These are phyloP conservation scores for Platyscapa corneri DNA, from an alignment of 1,140 invertebrate species.

Conservation along the genomic window DNA sequence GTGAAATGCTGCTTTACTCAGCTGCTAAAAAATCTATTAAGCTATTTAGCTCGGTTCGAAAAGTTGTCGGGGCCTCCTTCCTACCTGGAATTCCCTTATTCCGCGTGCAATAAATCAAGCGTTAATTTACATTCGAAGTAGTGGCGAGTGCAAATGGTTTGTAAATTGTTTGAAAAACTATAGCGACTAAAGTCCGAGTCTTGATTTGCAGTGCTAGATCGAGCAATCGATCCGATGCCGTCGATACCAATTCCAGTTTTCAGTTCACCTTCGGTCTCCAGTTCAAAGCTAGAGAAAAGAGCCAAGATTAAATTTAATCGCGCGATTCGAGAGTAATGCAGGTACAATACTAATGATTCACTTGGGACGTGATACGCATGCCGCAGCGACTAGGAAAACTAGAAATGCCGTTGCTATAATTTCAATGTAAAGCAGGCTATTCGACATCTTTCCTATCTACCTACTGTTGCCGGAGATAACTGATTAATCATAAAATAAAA, in stretches of 20 bases:
- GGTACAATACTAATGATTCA: neutral
- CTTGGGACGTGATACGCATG: neutral
- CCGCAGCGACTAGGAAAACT: too few species aligned
- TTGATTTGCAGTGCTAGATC: too few species aligned
- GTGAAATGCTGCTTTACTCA: neutral
- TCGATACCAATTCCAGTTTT: neutral
- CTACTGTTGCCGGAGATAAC: neutral
- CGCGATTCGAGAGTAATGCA: neutral
- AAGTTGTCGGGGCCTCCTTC: too few species aligned
- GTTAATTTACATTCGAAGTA: too few species aligned
- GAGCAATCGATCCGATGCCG: neutral
- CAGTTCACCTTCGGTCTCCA: neutral
- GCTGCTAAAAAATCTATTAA: too few species aligned
- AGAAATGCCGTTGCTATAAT: neutral
- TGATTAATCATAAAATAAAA: neutral
- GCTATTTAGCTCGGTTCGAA: too few species aligned
- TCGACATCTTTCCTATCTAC: neutral
- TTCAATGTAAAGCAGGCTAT: neutral
- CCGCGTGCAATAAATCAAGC: too few species aligned
- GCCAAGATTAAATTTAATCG: neutral
- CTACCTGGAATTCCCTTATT: too few species aligned
- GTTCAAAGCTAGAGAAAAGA: neutral
- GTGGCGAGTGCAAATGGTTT: too few species aligned
- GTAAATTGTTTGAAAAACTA: too few species aligned
- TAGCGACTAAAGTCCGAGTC: too few species aligned